These are phyloP conservation scores for Pachyramphus minor DNA, from an alignment of 2,113 vertebrate genomes.

Conservation along the genomic window DNA sequence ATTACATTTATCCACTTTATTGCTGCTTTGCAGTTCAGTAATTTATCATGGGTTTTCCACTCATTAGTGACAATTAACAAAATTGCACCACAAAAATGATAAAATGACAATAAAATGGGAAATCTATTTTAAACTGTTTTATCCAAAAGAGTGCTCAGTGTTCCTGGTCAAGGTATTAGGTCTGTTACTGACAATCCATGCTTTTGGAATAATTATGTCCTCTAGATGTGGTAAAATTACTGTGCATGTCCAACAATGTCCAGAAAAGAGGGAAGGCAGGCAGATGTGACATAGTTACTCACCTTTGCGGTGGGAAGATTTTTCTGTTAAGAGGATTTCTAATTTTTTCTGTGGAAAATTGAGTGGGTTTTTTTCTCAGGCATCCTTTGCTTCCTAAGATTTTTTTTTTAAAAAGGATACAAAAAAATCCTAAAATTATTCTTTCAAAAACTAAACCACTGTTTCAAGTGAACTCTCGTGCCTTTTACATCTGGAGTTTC, in stretches of 20 bases:
- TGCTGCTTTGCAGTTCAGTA: background rate
- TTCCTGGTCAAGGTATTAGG: background rate
- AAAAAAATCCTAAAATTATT: background rate
- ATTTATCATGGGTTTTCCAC: slow-evolving; percentile 10
- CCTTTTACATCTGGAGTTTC: background rate
- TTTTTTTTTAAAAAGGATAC: background rate
- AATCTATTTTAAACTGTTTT: background rate
- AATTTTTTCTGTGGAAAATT: background rate
- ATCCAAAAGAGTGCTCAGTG: background rate
- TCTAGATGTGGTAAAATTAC: background rate
- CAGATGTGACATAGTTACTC: background rate
- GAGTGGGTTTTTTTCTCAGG: background rate
- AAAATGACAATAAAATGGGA: background rate
- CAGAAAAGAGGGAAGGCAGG: background rate
- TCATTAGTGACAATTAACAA: background rate
- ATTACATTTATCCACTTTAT: slow-evolving; percentile 16
- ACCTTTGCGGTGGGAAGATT: background rate
- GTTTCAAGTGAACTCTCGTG: fast-evolving
- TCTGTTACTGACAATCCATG: background rate
- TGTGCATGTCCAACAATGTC: background rate
- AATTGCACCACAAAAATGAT: background rate
- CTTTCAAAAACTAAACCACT: background rate
- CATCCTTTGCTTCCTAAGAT: background rate
- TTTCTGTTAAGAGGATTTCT: background rate
- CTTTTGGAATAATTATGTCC: background rate